Conservation (phyloP, 1,140 invertebrate species). For the Diorhabda sublineata region DNA sequence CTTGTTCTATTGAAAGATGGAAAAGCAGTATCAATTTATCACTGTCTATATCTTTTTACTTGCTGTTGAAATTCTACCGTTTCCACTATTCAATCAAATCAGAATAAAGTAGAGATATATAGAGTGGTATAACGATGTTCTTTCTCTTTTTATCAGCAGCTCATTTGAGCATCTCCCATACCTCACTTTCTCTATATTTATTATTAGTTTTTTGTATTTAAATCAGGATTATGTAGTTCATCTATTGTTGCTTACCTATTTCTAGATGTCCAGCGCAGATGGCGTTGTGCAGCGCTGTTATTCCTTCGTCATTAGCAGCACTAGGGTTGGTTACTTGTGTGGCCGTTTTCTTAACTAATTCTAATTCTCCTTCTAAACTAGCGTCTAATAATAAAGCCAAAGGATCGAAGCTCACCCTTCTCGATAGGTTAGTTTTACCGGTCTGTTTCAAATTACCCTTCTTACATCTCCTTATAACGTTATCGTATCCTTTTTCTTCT, state of each 20-base stretch:
- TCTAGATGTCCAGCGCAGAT: constrained; percentile 98
- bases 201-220: no score
- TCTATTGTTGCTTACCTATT: constrained; percentile 53
- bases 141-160: no score
- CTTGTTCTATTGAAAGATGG: no score
- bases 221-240: no score
- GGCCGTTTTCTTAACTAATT: constrained; percentile 92
- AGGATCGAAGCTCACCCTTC: constrained; percentile 95
- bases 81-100: no score
- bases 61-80: no score
- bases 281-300: constrained; percentile 98
- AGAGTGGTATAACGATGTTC: no score
- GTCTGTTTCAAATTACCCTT: constrained; percentile 73
- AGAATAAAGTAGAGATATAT: no score
- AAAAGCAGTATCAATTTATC: no score
- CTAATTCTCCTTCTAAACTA: constrained; percentile 95
- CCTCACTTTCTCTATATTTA: no score
- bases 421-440: constrained; percentile 65
- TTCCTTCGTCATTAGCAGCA: constrained; percentile 95
- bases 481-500: constrained; percentile 44
- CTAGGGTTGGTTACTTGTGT: constrained; percentile 90
- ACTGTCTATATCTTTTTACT: no score
- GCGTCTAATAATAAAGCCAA: constrained; percentile 93
- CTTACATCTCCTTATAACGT: constrained; percentile 61
- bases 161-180: no score